Percentiles rank a stretch among this genome's conserved stretches.
These are phyloP conservation scores for Penaeus japonicus DNA, from an alignment of 1,140 invertebrate genomes.

Conservation along the genomic window DNA sequence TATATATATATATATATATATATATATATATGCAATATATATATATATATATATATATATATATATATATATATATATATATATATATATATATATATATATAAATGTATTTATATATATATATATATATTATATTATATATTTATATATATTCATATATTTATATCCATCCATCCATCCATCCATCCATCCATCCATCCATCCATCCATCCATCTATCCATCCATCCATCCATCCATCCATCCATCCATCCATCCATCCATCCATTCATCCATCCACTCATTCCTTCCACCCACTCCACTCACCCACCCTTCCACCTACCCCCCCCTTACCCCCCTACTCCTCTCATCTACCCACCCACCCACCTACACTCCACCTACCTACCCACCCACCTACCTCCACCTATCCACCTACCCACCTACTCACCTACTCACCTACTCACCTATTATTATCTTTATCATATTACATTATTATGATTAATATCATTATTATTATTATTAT, in stretches of 20 bases:
- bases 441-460: too few species aligned
- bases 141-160: not conserved
- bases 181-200: not conserved
- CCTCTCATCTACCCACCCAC: not conserved
- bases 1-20: slow-evolving; percentile 6
- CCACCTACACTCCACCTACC: not conserved
- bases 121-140: not conserved
- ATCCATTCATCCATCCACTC: not conserved
- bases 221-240: not conserved
- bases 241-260: not conserved
- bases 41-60: not conserved
- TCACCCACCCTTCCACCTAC: not conserved
- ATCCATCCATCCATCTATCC: not conserved
- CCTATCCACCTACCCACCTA: not conserved
- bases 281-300: not conserved
- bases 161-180: not conserved
- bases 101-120: slow-evolving; percentile 1
- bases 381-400: not conserved
- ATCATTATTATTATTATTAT: too few species aligned
- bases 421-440: too few species aligned
- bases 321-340: too few species aligned
- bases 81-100: slow-evolving; percentile 6
- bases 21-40: slow-evolving; percentile 6
- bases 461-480: too few species aligned
- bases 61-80: not conserved